A percentile compares a stretch with the other conserved stretches of the same genome.
These are phyloP conservation scores for Muricea muricata DNA, from an alignment of 92 coral and sea anemone species.

Conservation along the genomic window DNA sequence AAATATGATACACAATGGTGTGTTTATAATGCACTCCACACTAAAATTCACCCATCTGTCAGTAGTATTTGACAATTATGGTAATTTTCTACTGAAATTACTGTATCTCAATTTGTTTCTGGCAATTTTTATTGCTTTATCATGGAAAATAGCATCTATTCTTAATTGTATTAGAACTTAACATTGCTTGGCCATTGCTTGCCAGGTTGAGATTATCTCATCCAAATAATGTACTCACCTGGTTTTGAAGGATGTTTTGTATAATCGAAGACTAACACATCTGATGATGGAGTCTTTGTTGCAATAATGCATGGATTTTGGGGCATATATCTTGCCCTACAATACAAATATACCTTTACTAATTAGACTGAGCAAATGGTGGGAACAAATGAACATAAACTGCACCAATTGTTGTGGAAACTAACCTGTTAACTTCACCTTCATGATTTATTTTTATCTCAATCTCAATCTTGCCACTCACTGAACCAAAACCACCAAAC, in stretches of 20 bases:
- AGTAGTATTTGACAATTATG: too few relatives aligned
- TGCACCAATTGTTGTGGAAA: not conserved
- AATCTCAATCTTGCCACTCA: constrained; percentile 96
- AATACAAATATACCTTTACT: not conserved
- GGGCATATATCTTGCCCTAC: constrained; percentile 97
- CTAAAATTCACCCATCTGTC: too few relatives aligned
- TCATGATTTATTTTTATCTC: constrained; percentile 96
- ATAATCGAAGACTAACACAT: constrained; percentile 95
- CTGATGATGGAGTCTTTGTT: constrained; percentile 97
- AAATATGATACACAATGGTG: too few relatives aligned
- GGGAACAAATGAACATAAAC: too few relatives aligned
- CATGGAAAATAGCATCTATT: too few relatives aligned
- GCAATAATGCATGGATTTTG: constrained; percentile 98
- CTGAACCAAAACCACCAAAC: constrained; percentile 99
- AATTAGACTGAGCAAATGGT: too few relatives aligned
- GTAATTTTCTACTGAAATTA: too few relatives aligned
- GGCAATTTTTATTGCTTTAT: too few relatives aligned
- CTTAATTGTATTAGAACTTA: too few relatives aligned
- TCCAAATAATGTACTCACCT: constrained; percentile 58
- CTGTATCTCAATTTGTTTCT: too few relatives aligned
- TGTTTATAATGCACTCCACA: too few relatives aligned
- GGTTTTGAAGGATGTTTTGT: constrained; percentile 99
- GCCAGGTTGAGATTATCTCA: not conserved
- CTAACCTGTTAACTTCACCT: constrained; percentile 97
- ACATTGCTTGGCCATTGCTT: too few relatives aligned